Base-by-base conservation (phyloP, 2,888 invertebrate species). In the Leptinotarsa peninsularis region DNA sequence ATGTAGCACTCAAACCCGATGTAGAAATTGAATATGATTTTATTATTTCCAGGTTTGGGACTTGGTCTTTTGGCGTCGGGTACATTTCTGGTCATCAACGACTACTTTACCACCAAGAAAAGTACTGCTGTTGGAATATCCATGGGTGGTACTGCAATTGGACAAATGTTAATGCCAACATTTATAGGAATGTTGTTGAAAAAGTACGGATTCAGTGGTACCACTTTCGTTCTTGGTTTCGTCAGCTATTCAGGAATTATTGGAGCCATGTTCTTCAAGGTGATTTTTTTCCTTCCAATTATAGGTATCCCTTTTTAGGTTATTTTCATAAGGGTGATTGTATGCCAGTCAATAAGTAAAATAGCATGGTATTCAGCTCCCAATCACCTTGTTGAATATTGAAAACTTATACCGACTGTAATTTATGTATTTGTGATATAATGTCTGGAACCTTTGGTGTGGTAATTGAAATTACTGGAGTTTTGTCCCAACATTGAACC, bases 111-210 rank as follows among this genome's bases (percentile, higher is more conserved):
- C 75, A 89, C 89, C 74, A 91, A 89, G 84, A 92, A 93, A 81
- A 93, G 93, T 76, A 90, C 92, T 58, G 94, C 94, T n/a, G 93
- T 94, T 72, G 94, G 94, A 2, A 88, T 94, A 49, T 92, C 94
- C 0, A 91, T 94, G 88, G 93, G 93, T 43, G 94, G 94, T 73
- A 94, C 94, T 78, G 94, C 94, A 76, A 87, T 94, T 43, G 94
- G 94, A 4, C 94, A 94, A 86, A 93, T 94, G 86, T 85, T 93
- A 76, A 92, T 94, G 90, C 94, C 94, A 4, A 93, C 93, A 83
- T 88, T 94, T 80, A 92, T 94, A 74, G 89, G 92, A 67, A 90
- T 91, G 83, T 90, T 94, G 67, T 86, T 94, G 78, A 91, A 92
- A 79, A 89, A 90, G 81, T 94, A 91, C 86, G 92, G 92, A 67